These are phyloP conservation scores for Squalus acanthias DNA, from an alignment of 2,797 vertebrate genomes.

Conservation along the genomic window DNA sequence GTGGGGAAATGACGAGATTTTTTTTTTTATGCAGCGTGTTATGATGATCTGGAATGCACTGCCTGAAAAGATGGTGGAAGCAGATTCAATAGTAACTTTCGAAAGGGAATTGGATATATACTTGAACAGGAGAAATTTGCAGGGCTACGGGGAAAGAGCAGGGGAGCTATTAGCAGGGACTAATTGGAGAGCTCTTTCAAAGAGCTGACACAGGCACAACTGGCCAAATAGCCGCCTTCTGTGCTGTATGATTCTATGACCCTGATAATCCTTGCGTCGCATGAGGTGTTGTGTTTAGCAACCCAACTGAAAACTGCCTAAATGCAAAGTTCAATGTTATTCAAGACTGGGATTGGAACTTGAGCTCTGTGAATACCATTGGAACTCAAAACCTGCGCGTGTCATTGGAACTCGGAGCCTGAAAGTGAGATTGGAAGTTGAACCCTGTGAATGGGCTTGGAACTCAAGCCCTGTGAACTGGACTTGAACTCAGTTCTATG, in stretches of 20 bases:
- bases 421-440: slow-evolving; percentile 32
- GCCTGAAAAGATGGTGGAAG: not conserved
- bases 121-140: not conserved
- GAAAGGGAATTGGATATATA: not conserved
- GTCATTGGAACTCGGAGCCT: slow-evolving; percentile 25
- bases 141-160: not conserved
- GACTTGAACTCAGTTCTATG: slow-evolving; percentile 23
- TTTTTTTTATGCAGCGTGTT: not conserved
- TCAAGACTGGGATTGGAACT: slow-evolving; percentile 23
- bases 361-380: slow-evolving; percentile 25
- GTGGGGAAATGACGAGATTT: not conserved
- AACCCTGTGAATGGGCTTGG: slow-evolving; percentile 26
- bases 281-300: no score
- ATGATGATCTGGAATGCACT: not conserved
- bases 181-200: not conserved
- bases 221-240: not conserved
- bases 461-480: slow-evolving; percentile 26
- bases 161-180: not conserved
- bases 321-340: slow-evolving; percentile 24
- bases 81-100: not conserved
- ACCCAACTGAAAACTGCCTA: not conserved
- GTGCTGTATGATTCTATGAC: not conserved
- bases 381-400: slow-evolving; percentile 19
- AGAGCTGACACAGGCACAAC: not conserved
- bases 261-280: not conserved